phyloP scores from a whole-genome alignment of 2,113 vertebrate genomes.

The Steatornis caripensis region DNA sequence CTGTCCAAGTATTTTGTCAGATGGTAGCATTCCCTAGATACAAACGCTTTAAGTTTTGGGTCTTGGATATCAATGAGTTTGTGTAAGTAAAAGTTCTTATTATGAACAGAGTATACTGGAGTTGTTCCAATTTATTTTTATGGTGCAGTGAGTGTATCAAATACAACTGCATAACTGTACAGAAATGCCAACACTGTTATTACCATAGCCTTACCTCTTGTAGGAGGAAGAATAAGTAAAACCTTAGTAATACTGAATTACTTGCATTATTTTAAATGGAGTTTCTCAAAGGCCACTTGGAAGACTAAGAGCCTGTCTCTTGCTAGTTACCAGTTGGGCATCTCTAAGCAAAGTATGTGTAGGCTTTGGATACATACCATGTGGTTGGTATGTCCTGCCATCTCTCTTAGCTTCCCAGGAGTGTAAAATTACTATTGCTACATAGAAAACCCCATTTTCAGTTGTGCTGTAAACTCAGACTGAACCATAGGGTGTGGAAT shows the following conservation, averaged over 20 bases:
- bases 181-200: not conserved
- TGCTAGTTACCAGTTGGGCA: not conserved
- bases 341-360: not conserved
- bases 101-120: not conserved
- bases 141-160: not conserved
- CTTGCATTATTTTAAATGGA: not conserved
- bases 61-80: not conserved
- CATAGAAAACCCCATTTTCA: not conserved
- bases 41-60: not conserved
- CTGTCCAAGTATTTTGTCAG: not conserved
- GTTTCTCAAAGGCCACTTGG: not conserved
- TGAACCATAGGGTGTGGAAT: not conserved
- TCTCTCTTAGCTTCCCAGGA: not conserved
- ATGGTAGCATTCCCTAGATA: not conserved
- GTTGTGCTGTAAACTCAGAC: not conserved
- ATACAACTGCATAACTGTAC: not conserved
- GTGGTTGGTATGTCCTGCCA: not conserved
- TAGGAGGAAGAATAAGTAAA: not conserved
- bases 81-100: not conserved
- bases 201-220: not conserved
- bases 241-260: not conserved
- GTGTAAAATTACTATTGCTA: not conserved
- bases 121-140: not conserved
- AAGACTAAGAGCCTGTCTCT: not conserved
- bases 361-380: not conserved